A percentile compares a stretch with the other conserved stretches of the same genome.
These are phyloP conservation scores for Ceyx cyanopectus DNA, from an alignment of 2,113 vertebrate species.

Conservation along the genomic window DNA sequence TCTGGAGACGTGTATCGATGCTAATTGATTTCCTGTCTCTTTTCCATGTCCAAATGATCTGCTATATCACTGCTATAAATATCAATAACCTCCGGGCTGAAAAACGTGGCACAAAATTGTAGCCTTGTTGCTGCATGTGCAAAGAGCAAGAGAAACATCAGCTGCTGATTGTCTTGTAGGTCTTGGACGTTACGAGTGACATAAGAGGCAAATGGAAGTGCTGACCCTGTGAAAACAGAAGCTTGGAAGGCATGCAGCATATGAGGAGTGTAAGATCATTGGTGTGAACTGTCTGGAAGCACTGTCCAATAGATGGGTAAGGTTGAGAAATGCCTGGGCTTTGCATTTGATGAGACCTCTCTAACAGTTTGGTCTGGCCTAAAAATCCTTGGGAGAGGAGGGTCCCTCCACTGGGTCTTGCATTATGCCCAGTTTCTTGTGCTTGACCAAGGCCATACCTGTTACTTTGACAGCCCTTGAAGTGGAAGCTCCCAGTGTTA, in stretches of 20 bases:
- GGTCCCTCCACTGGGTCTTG: not conserved
- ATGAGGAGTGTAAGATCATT: not conserved
- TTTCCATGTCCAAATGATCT: conserved; percentile 49
- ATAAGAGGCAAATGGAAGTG: not conserved
- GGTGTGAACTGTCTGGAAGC: not conserved
- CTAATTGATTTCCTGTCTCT: conserved; percentile 48
- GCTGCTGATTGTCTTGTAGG: not conserved
- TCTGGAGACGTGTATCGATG: not conserved
- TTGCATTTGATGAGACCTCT: not conserved
- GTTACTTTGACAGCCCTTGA: not conserved
- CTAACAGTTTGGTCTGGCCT: not conserved
- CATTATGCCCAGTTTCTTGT: not conserved
- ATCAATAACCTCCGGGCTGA: conserved; percentile 23
- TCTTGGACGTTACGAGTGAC: not conserved
- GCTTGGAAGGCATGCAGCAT: not conserved
- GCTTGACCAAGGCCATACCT: not conserved
- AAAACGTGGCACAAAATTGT: not conserved
- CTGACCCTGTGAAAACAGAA: not conserved
- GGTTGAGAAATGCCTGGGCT: not conserved
- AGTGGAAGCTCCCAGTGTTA: not conserved
- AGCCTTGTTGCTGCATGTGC: not conserved
- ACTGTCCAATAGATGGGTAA: not conserved
- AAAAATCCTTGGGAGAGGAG: not conserved
- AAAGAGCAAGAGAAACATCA: conserved; percentile 3
- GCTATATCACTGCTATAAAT: conserved; percentile 36